Base-by-base conservation (phyloP, 2,113 vertebrate genomes). In the Catharus fuscescens region DNA sequence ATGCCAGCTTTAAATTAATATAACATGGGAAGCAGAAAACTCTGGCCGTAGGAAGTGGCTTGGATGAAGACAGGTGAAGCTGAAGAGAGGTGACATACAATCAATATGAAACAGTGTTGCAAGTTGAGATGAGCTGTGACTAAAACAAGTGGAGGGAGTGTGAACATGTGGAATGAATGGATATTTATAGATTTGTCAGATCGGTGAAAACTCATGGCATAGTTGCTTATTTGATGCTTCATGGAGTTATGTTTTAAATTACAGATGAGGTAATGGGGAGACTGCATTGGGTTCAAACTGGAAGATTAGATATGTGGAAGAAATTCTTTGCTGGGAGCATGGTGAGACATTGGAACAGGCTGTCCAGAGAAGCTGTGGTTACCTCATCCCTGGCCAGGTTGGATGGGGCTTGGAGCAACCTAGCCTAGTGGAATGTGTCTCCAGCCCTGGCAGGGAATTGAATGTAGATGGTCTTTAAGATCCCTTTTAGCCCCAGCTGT, bases 151-250 rank as follows among this genome's bases (percentile, higher is more conserved):
- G n/a, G n/a, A 20, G 0, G 20, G 11, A 8, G 4, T 40, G 15
- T 25, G 42, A 71, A 18, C 14, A 5, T 1, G 2, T 59, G 61
- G 12, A 24, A 60, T 71, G 18, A 50, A 54, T 31, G 11, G 73
- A 9, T 79, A 40, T 40, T 40, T 40, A 32, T 8, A 28, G 54
- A 47, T 67, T 48, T 73, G n/a, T 56, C 24, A 70, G 32, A 53
- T 28, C 10, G 1, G 0, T 84, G 24, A 65, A 71, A 13, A 20
- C 16, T 80, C 50, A 24, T 0, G 0, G n/a, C 42, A 26, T 6
- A 15, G 10, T 76, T 89, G 81, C 25, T 62, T 79, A 26, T n/a
- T 50, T 77, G 45, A 31, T 73, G 14, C 60, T 77, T 93, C 47
- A 23, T 48, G 23, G 25, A 80, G 10, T 73, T 47, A 18, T 14